Evolutionary conservation across 2,113 vertebrate genomes (phyloP), one percentile per base, ranked within the genome.

Genomic region (Amazona vittata): DNA sequence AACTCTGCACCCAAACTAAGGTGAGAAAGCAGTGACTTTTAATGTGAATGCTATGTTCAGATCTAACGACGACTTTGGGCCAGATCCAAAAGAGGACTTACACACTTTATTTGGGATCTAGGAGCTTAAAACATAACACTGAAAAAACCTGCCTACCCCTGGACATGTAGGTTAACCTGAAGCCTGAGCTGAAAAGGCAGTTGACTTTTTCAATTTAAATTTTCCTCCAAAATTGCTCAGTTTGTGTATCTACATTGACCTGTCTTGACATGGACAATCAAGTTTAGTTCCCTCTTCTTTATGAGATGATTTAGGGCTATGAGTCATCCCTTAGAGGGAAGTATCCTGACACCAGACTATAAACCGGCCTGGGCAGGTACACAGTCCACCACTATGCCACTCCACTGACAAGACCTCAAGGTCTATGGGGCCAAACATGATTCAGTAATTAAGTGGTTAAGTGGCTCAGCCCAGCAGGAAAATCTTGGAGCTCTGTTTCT

Each of bases 1-100:
- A 93, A 94, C 83, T 89, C 52, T 92, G 81, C 26, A 91, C 63
- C 24, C 20, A 77, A 94, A 87, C 24, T 69, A 81, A 89, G 89
- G 86, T 78, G 35, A 93, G 83, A 57, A 82, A 77, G 33, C 9
- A 86, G 60, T 67, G 57, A 77, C 29, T 94, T 95, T 79, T 52
- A 85, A 44, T 25, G 24, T 83, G 78, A 94, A 93, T 68, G 12
- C 22, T 93, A 3, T 35, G 59, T 81, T 86, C 28, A 83, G 55
- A 71, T 63, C 19, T 49, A 90, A 75, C 43, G 18, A 25, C n/a
- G 41, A 47, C 33, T 85, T 89, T 91, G 18, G 33, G 16, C 12
- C 15, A 73, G 29, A 24, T 84, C 80, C 31, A 78, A 78, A 84
- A 81, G 43, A 59, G 7, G 50, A 53, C 21, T 87, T 52, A 70